These are phyloP conservation scores for Euschistus heros DNA, from an alignment of 1,140 invertebrate species.

Conservation along the genomic window DNA sequence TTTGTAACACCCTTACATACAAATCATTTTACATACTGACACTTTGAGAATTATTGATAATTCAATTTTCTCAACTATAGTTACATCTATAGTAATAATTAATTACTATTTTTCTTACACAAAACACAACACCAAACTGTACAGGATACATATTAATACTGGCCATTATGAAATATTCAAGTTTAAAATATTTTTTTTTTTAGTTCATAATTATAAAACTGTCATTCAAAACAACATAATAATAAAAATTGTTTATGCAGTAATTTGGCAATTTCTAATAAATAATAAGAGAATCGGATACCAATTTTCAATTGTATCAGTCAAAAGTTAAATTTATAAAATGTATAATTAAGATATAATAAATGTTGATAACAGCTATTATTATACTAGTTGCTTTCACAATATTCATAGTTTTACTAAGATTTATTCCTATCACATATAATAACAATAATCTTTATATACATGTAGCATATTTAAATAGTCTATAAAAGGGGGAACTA, in stretches of 20 bases:
- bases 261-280: neutral
- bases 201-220: neutral
- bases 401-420: conserved; percentile 8
- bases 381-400: conserved; percentile 8
- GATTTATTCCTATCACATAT: neutral
- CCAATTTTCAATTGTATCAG: neutral
- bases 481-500: conserved; percentile 7
- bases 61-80: conserved; percentile 1
- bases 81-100: neutral
- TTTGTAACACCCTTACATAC: neutral
- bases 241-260: neutral
- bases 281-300: neutral
- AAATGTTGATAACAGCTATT: neutral
- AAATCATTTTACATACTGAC: conserved; percentile 1
- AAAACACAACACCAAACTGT: conserved; percentile 14
- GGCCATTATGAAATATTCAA: conserved; percentile 7
- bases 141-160: conserved; percentile 14
- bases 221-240: neutral
- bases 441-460: conserved; percentile 4
- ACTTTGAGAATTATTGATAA: neutral
- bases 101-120: neutral
- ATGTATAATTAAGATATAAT: neutral
- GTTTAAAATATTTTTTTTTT: neutral
- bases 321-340: neutral
- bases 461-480: conserved; percentile 11